Base-by-base conservation (phyloP, 2,797 vertebrate genomes). In the Esox masquinongy region DNA sequence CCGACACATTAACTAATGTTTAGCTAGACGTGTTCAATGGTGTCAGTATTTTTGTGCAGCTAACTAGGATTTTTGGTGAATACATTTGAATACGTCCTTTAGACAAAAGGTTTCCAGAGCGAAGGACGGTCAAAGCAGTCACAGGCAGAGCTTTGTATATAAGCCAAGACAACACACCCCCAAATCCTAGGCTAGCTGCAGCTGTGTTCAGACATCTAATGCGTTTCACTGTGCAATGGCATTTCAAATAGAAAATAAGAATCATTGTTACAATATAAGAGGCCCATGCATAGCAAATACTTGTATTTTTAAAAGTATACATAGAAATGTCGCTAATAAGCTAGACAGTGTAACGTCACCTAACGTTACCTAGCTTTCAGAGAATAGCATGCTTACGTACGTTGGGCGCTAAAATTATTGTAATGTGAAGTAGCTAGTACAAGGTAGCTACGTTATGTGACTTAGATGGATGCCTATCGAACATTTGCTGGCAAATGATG, bases 141-240 rank as follows among this genome's bases (percentile, higher is more conserved):
- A 92, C 88, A 93, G 87, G 87, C 91, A 85, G 89, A 90, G 56
- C 93, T 92, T 92, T 92, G 93, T 88, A 90, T 89, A 85, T 89
- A 85, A 76, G 43, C 56, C 79, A 90, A 79, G 89, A 47, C 86
- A 87, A 93, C 91, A 92, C 92, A 89, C 92, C 90, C 93, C 83
- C 74, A 76, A 74, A 74, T 59, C 68, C 61, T 77, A 39, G 22
- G 50, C 89, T 89, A 88, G 68, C 68, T 24, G 39, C 12, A 5
- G 29, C 2, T 34, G 26, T 5, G 5, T 16, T 34, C 26, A 66
- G 26, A 31, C 29, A 31, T 22, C 59, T 17, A 56, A 56, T 17
- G 61, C 22, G 26, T 66, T 66, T 34, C 12, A 34, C 29, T 24
- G n/a, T 59, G 22, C 36, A 39, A 43, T 69, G 12, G n/a, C n/a